Evolutionary conservation across 2,888 invertebrate genomes (phyloP).

Genomic region (Elaeidobius kamerunicus): DNA sequence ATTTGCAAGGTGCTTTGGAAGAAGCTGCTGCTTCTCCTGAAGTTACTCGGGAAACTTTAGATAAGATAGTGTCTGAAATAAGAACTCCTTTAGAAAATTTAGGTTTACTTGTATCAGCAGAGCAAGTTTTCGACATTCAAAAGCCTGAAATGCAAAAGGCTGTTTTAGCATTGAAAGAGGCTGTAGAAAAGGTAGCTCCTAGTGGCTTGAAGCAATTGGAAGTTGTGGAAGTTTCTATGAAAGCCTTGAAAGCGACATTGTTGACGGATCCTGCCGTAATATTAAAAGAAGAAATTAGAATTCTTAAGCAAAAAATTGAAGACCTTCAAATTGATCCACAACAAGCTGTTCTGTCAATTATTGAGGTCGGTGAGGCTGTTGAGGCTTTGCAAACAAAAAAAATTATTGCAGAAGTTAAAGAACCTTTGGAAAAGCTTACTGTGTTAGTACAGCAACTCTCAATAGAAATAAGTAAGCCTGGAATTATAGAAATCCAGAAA

Average conservation of each 20-base stretch:
- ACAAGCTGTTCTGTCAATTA: slow-evolving; percentile 34
- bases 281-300: slow-evolving; percentile 23
- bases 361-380: slow-evolving; percentile 29
- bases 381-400: slow-evolving; percentile 14
- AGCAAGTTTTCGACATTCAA: no score
- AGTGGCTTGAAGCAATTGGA: no score
- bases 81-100: slow-evolving; percentile 10
- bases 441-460: slow-evolving; percentile 9
- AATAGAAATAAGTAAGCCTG: no score
- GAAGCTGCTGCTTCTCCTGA: slow-evolving; percentile 3
- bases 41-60: background rate
- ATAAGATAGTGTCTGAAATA: background rate
- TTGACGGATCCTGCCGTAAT: background rate
- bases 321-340: slow-evolving; percentile 28
- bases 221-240: slow-evolving; percentile 15
- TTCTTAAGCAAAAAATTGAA: slow-evolving; percentile 22
- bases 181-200: slow-evolving; percentile 14
- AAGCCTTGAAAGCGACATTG: slow-evolving; percentile 14
- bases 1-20: slow-evolving; percentile 9
- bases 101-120: background rate
- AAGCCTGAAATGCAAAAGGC: slow-evolving; percentile 28
- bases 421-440: slow-evolving; percentile 14
- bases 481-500: no score
- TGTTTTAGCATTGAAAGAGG: slow-evolving; percentile 26
- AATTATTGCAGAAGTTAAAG: slow-evolving; percentile 3